phyloP scores from a whole-genome alignment of 2,888 invertebrate species.

The Hyles lineata region DNA sequence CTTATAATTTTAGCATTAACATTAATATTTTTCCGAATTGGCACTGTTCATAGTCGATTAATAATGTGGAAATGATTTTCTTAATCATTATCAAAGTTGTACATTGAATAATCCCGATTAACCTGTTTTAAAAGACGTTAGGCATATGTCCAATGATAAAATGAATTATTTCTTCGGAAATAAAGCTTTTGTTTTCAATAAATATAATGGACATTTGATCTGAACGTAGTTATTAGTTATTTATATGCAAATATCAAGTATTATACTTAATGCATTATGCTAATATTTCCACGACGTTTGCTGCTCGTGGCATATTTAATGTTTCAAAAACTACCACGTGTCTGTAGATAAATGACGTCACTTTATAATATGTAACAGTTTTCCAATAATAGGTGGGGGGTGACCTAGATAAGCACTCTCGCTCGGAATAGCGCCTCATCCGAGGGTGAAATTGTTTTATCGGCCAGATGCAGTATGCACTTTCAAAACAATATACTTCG shows the following conservation, averaged over 20 bases:
- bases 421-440: conserved; percentile 13
- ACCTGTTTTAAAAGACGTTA: too few species aligned
- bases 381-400: conserved; percentile 30
- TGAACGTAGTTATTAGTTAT: neutral
- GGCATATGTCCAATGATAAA: too few species aligned
- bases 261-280: neutral
- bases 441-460: conserved; percentile 7
- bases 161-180: neutral
- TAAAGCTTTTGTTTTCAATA: neutral
- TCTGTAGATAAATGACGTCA: neutral
- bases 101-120: too few species aligned
- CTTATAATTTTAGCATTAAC: too few species aligned
- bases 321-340: neutral
- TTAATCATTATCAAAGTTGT: too few species aligned
- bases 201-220: neutral
- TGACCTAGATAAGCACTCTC: conserved; percentile 33
- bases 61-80: too few species aligned
- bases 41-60: too few species aligned
- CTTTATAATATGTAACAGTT: conserved; percentile 30
- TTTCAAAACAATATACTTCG: neutral
- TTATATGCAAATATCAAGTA: neutral
- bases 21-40: too few species aligned
- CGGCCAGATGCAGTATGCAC: neutral
- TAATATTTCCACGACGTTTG: neutral
- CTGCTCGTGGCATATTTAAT: conserved; percentile 17